A percentile compares a stretch with the other conserved stretches of the same genome.
Evolutionary conservation across 2,888 invertebrate genomes (phyloP).

Genomic region (Hyposoter dolosus): DNA sequence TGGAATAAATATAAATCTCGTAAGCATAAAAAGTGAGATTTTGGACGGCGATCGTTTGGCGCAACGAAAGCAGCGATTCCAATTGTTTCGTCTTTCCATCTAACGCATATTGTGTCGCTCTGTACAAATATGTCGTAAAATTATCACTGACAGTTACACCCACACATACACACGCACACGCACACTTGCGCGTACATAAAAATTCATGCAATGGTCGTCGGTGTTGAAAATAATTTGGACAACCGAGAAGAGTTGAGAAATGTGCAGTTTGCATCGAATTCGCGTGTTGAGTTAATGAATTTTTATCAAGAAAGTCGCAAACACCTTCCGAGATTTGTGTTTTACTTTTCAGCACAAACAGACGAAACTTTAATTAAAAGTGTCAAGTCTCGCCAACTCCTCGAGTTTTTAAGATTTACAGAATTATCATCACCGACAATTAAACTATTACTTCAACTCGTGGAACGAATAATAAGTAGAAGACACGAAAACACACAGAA

Average conservation of each 20-base stretch:
- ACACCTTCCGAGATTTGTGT: conserved; percentile 41
- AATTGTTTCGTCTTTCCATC: conserved; percentile 27
- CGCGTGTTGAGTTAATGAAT: conserved; percentile 53
- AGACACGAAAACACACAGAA: conserved; percentile 8
- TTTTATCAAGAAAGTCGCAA: conserved; percentile 42
- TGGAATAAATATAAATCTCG: conserved; percentile 65
- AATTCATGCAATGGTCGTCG: conserved; percentile 18
- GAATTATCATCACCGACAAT: conserved; percentile 44
- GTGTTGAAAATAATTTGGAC: conserved; percentile 57
- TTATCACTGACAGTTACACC: conserved; percentile 48
- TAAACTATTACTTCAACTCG: conserved; percentile 39
- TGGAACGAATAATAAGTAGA: conserved; percentile 1
- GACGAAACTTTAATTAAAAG: background rate
- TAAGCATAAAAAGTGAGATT: conserved; percentile 59
- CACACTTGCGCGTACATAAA: conserved; percentile 35
- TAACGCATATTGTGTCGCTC: conserved; percentile 52
- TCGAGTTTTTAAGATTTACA: conserved; percentile 14
- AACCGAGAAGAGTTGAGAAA: conserved; percentile 18
- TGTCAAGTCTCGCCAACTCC: conserved; percentile 45
- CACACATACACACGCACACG: conserved; percentile 40
- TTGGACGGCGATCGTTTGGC: conserved; percentile 51
- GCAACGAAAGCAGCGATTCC: conserved; percentile 27
- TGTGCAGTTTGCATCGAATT: conserved; percentile 38
- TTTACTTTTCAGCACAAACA: background rate
- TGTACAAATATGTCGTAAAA: conserved; percentile 70